Base-by-base conservation (phyloP, 2,113 vertebrate genomes). In the Gallinago jamesoni region DNA sequence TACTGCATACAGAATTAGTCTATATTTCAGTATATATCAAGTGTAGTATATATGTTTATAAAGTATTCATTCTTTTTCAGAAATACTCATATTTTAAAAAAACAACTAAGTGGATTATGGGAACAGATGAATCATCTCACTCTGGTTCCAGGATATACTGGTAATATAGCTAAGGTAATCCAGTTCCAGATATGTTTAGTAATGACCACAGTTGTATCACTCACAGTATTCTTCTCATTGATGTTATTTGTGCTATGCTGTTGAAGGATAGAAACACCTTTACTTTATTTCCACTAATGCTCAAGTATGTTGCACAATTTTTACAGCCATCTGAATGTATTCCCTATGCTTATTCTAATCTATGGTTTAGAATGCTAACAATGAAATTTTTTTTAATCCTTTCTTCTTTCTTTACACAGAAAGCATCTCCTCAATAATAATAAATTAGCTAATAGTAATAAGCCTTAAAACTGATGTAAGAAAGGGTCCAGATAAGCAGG, bases 121-220 rank as follows among this genome's bases (percentile, higher is more conserved):
- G 97, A 98, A 84, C 98, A 99, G 72, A 98, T 98, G 91, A 97
- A 97, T 87, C 97, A 95, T 90, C 97, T 99, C 93, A 98, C 97
- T 97, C 98, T 97, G 93, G 98, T 98, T 97, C 98, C 98, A 83
- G 98, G 98, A 98, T 97, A 98, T 97, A 98, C 98, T 97, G 98
- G 98, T 98, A 98, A 98, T 95, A 97, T 98, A 94, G 98, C 98
- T 97, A 99, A 98, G 98, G 99, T 99, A 97, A 98, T 95, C 10
- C 75, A 56, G 30, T 85, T 89, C 57, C 23, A 12, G 24, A 73
- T 79, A 27, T 48, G 21, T 68, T 89, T 28, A 53, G 21, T 81
- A 79, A 50, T 23, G 11, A 69, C 30, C 27, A 25, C 31, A 68
- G 14, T 30, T 82, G 7, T 30, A 63, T 68, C 45, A 50, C 31